A percentile compares a stretch with the other conserved stretches of the same genome.
Conservation (phyloP, 2,888 invertebrate species). For the Tigriopus californicus region DNA sequence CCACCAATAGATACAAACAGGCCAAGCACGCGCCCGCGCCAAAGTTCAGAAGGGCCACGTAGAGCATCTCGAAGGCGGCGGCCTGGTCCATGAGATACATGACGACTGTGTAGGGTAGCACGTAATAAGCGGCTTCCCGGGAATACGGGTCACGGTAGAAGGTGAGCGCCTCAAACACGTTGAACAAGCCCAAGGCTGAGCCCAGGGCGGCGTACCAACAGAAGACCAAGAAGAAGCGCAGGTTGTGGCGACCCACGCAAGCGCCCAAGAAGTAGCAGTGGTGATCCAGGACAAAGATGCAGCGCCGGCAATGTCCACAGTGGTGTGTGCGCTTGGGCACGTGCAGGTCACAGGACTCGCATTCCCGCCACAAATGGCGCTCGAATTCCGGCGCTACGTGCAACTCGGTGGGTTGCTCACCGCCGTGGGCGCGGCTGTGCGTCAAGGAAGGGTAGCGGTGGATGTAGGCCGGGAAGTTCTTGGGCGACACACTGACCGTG, state of each 20-base stretch:
- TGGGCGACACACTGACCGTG: background rate
- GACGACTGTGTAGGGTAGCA: background rate
- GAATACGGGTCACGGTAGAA: background rate
- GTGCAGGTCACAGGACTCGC: slow-evolving; percentile 4
- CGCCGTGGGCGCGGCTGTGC: background rate
- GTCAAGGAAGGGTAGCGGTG: slow-evolving; percentile 3
- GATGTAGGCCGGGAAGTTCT: slow-evolving; percentile 6
- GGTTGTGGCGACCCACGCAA: slow-evolving; percentile 1
- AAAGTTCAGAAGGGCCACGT: slow-evolving; percentile 1
- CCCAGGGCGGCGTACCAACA: background rate
- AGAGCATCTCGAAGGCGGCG: background rate
- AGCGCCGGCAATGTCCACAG: background rate
- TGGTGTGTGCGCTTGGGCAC: background rate
- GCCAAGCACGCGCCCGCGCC: background rate
- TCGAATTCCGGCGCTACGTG: background rate
- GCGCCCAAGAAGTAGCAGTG: slow-evolving; percentile 8
- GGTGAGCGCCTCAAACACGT: background rate
- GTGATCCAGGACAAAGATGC: background rate
- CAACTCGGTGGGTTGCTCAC: background rate
- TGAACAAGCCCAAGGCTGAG: background rate
- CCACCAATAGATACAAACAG: background rate
- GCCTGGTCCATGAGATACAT: background rate
- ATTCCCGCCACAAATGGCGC: background rate
- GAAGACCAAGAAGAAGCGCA: background rate
- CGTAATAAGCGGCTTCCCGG: background rate